Evolutionary conservation across 2,797 vertebrate species (phyloP), one percentile per base, ranked within the genome.

Genomic region (Arnoldichthys spilopterus): DNA sequence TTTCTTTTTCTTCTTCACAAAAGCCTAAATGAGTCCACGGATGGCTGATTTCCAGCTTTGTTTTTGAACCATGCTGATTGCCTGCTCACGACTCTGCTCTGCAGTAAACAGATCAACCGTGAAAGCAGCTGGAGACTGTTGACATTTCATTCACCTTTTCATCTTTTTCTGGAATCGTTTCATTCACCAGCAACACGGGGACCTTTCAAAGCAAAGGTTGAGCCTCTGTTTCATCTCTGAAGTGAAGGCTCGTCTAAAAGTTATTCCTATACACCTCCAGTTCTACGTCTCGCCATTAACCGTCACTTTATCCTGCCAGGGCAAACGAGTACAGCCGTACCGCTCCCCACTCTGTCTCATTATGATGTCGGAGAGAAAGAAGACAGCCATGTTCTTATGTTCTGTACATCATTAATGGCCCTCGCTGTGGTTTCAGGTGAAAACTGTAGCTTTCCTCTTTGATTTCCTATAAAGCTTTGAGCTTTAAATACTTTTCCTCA

Each of bases 91-190:
- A 58, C 74, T 82, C 72, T 3, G 28, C 28, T 58, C 26, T 37
- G 47, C 76, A 9, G 47, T 70, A 76, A 79, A 56, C 76, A 71
- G 83, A 84, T 82, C 79, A 88, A 68, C 80, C 70, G 49, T 74
- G 54, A 72, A 89, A 82, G 32, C 88, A 90, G 87, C 81, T 70
- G 45, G 89, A 76, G 84, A 74, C 78, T 68, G 30, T 6, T 91
- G 91, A 88, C 92, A 91, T 91, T 91, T 76, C 76, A 82, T 81
- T 85, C 84, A 84, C 85, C 86, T 90, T 91, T 91, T 79, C 59
- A 89, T 89, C 83, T 83, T 72, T 79, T 78, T 85, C 72, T 84
- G 83, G 81, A 61, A 49, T 86, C 64, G 22, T 82, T 82, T 79
- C 76, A 86, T 83, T 85, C 69, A 70, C 76, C 82, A 80, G 76